Evolutionary conservation across 1,140 invertebrate genomes (phyloP).

Genomic region (Drosophila fuyamai): DNA sequence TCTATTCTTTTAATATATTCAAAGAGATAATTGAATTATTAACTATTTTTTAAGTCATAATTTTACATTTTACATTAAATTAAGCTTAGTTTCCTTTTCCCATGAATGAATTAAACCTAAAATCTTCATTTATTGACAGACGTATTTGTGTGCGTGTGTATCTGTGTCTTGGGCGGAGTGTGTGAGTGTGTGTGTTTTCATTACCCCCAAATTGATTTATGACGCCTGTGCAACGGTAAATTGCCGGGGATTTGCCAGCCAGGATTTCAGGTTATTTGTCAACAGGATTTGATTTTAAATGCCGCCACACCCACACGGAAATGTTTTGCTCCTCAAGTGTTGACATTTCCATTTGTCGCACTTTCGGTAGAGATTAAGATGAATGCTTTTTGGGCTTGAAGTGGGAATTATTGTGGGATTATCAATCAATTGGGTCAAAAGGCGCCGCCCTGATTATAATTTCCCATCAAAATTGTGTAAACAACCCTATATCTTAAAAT

Average conservation of each 20-base stretch:
- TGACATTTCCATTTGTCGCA: conserved; percentile 41
- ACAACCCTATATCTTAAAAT: neutral
- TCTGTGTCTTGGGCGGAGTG: conserved; percentile 12
- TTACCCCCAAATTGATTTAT: conserved; percentile 64
- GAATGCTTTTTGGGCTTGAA: conserved; percentile 27
- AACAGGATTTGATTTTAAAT: conserved; percentile 63
- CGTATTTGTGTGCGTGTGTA: conserved; percentile 14
- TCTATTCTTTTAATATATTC: too few relatives aligned
- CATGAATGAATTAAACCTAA: conserved; percentile 19
- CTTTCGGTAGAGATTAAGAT: conserved; percentile 42
- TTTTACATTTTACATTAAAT: too few relatives aligned
- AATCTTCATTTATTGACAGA: conserved; percentile 39
- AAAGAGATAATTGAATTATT: too few relatives aligned
- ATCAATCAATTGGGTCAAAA: conserved; percentile 46
- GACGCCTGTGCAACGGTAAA: conserved; percentile 56
- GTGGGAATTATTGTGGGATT: conserved; percentile 14
- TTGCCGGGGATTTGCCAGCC: conserved; percentile 44
- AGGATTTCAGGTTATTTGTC: conserved; percentile 61
- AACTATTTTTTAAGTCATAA: too few relatives aligned
- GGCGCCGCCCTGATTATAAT: neutral
- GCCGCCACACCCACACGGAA: conserved; percentile 34
- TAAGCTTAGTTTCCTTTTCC: neutral
- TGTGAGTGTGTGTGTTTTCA: conserved; percentile 38
- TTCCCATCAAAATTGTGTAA: neutral
- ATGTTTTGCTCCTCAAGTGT: conserved; percentile 38